phyloP scores from a whole-genome alignment of 2,113 vertebrate genomes.

The Larimichthys polyactis region DNA sequence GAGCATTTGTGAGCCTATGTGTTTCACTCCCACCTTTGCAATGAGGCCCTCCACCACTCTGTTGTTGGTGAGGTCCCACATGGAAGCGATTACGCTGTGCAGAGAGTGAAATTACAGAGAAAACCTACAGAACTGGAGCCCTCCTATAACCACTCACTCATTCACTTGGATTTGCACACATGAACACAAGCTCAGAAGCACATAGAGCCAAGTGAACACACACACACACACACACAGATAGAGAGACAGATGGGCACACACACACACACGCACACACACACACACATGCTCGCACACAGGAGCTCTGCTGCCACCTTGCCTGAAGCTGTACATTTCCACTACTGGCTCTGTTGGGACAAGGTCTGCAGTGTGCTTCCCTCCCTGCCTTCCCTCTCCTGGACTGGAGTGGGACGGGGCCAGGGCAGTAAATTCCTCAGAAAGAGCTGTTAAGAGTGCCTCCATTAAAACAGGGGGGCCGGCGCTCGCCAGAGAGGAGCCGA shows the following conservation, averaged over 20 bases:
- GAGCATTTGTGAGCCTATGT: slow-evolving; percentile 35
- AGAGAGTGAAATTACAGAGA: slow-evolving; percentile 83
- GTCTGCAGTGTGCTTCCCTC: slow-evolving; percentile 67
- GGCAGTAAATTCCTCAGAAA: slow-evolving; percentile 83
- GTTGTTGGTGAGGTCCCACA: slow-evolving; percentile 78
- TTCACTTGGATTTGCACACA: slow-evolving; percentile 62
- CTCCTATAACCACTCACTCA: slow-evolving; percentile 70
- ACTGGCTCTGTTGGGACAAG: slow-evolving; percentile 69
- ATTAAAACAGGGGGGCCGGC: slow-evolving; percentile 67
- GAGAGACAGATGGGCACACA: slow-evolving; percentile 7
- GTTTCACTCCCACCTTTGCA: slow-evolving; percentile 75
- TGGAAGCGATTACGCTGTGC: slow-evolving; percentile 82
- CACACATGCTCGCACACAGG: slow-evolving; percentile 5
- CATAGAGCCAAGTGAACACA: slow-evolving; percentile 27
- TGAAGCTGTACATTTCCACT: slow-evolving; percentile 75
- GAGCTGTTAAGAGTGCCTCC: slow-evolving; percentile 77
- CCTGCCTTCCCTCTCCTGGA: slow-evolving; percentile 53
- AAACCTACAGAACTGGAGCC: slow-evolving; percentile 69
- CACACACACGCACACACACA: slow-evolving; percentile 4
- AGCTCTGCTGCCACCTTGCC: slow-evolving; percentile 65
- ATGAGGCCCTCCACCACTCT: slow-evolving; percentile 65
- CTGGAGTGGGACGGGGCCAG: slow-evolving; percentile 49
- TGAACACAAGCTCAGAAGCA: slow-evolving; percentile 27
- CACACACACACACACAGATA: slow-evolving; percentile 42
- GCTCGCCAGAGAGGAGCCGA: slow-evolving; percentile 78